These are phyloP conservation scores for Engraulis encrasicolus DNA, from an alignment of 2,113 vertebrate genomes.

Conservation along the genomic window DNA sequence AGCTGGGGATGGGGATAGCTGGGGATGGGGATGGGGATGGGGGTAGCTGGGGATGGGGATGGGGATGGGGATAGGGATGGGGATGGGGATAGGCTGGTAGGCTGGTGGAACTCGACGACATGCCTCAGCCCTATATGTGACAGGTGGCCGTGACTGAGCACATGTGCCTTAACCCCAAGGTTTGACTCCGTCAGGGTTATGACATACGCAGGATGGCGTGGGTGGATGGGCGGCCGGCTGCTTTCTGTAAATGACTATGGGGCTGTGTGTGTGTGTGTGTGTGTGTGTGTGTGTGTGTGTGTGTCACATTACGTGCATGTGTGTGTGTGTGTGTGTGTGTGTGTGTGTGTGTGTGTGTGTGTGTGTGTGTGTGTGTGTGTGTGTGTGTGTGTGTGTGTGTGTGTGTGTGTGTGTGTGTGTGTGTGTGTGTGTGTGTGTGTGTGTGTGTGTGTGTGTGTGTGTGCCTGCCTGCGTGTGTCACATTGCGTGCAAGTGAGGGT, in stretches of 20 bases:
- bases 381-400: neutral
- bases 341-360: neutral
- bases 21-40: too few relatives aligned
- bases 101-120: too few relatives aligned
- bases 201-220: too few relatives aligned
- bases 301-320: neutral
- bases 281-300: neutral
- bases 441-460: neutral
- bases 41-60: too few relatives aligned
- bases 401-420: neutral
- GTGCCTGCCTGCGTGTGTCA: neutral
- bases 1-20: too few relatives aligned
- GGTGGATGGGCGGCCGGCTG: too few relatives aligned
- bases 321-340: conserved; percentile 4
- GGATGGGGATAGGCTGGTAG: too few relatives aligned
- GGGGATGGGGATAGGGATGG: too few relatives aligned
- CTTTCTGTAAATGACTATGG: conserved; percentile 42
- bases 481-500: neutral
- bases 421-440: neutral
- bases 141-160: too few relatives aligned
- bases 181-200: conserved; percentile 33
- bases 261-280: too few relatives aligned
- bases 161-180: neutral
- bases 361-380: neutral
- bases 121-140: too few relatives aligned